Base-by-base conservation (phyloP, 2,888 invertebrate genomes). In the Platycheirus rosarum region DNA sequence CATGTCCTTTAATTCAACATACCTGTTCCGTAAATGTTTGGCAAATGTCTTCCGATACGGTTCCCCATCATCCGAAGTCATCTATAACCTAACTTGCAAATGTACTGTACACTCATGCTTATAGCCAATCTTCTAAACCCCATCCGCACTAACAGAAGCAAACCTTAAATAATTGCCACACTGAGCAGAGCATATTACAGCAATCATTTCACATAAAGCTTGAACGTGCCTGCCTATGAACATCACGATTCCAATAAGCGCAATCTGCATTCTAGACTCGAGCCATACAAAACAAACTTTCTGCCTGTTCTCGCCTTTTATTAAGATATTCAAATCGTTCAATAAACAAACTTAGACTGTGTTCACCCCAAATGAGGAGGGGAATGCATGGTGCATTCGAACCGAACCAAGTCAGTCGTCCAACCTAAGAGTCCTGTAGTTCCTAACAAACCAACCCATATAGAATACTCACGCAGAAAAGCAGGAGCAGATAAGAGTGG, bases 321-420 rank as follows among this genome's bases (percentile, higher is more conserved):
- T 82, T 82, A 82, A 82, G 82, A 82, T 82, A 82, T 82, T 82
- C 68, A 82, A 82, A 76, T 82, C 77, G 77, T 63, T 82, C 71
- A 68, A 82, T 82, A 82, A 77, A 82, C 77, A 77, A n/a, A 74
- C 71, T 51, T 51, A 71, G 62, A 55, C 65, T 44, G 55, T 32
- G 18, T 11, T 18, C 29, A 14, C 68, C 55, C 26, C 14, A 26
- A 63, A 65, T 46, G n/a, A 13, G 29, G 29, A 7, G 29, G 8
- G 68, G 44, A 35, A n/a, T n/a, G n/a, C n/a, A n/a, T 13, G 26
- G 23, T 40, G 49, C 42, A 44, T 5, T 29, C 35, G 18, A 55
- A 37, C 23, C 13, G 8, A 32, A 32, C 29, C 13, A 16, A 46
- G 16, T 16, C 2, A 23, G 18, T 35, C 46, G 32, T 57, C 37